Percentiles rank a stretch among this genome's conserved stretches.
These are phyloP conservation scores for Uloborus diversus DNA, from an alignment of 1,140 invertebrate species.

Conservation along the genomic window DNA sequence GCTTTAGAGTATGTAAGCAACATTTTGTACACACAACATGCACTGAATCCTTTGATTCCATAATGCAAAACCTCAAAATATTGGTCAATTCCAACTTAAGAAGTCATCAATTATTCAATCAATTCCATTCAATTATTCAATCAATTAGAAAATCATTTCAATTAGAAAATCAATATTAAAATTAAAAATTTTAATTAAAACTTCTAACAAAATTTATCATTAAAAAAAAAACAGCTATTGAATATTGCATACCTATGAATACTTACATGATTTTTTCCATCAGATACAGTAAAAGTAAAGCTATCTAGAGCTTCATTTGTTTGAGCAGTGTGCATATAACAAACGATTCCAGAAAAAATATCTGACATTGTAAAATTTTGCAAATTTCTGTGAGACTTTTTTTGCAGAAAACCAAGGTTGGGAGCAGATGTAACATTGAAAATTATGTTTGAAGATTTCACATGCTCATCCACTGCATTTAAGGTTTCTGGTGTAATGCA, in stretches of 20 bases:
- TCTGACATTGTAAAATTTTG: slow-evolving; percentile 17
- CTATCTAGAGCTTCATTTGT: background rate
- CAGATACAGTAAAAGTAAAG: slow-evolving; percentile 30
- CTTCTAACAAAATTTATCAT: background rate
- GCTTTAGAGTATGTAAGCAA: too few relatives aligned
- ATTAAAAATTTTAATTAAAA: background rate
- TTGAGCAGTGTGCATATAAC: slow-evolving; percentile 9
- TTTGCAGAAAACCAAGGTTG: slow-evolving; percentile 6
- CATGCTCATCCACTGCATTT: slow-evolving; percentile 34
- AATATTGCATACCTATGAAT: background rate
- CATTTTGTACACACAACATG: too few relatives aligned
- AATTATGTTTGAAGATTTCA: background rate
- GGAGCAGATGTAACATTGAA: background rate
- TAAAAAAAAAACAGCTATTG: background rate
- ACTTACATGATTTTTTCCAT: slow-evolving; percentile 39
- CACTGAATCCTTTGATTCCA: too few relatives aligned
- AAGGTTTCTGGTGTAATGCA: slow-evolving; percentile 11
- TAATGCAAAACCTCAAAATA: too few relatives aligned
- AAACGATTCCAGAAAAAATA: slow-evolving; percentile 2
- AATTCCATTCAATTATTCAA: too few relatives aligned
- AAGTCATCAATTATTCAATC: too few relatives aligned
- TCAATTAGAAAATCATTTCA: background rate
- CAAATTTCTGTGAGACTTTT: background rate
- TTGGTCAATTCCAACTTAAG: too few relatives aligned
- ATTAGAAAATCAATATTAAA: background rate